These are phyloP conservation scores for Trilocha varians DNA, from an alignment of 2,888 invertebrate genomes.

Conservation along the genomic window DNA sequence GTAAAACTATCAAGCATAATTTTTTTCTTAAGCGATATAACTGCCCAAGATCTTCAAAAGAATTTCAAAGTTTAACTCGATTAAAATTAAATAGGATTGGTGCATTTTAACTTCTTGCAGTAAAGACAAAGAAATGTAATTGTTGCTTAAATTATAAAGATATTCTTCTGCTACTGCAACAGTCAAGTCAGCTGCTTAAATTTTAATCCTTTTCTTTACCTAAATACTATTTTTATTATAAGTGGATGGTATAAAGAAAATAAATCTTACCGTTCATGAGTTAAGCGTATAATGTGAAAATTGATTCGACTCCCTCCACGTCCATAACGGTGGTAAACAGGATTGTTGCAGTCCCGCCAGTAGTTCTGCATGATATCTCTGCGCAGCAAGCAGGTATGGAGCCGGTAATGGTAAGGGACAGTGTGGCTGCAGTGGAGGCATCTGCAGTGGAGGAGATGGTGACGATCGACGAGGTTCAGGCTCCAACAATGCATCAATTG, in stretches of 20 bases:
- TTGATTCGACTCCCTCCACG: slow-evolving; percentile 65
- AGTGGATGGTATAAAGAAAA: background rate
- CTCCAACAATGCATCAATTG: slow-evolving; percentile 45
- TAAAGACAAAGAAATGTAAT: no score
- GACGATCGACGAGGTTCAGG: slow-evolving; percentile 42
- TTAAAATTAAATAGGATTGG: no score
- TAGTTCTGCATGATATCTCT: slow-evolving; percentile 63
- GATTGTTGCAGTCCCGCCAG: slow-evolving; percentile 63
- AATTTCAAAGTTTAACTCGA: no score
- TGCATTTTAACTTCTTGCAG: no score
- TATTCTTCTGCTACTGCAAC: no score
- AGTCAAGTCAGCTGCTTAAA: no score
- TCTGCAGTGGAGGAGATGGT: slow-evolving; percentile 28
- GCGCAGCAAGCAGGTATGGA: slow-evolving; percentile 58
- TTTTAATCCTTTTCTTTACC: background rate
- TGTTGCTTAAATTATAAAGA: no score
- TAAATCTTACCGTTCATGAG: slow-evolving; percentile 59
- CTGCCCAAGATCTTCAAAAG: no score
- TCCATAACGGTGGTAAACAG: slow-evolving; percentile 63
- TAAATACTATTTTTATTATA: background rate
- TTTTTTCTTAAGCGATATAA: no score
- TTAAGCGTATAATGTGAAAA: slow-evolving; percentile 69
- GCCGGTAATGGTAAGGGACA: slow-evolving; percentile 56
- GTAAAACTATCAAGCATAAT: no score
- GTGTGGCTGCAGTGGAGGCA: slow-evolving; percentile 38